These are phyloP conservation scores for Pachliopta kotzebuea DNA, from an alignment of 2,888 invertebrate species.

Conservation along the genomic window DNA sequence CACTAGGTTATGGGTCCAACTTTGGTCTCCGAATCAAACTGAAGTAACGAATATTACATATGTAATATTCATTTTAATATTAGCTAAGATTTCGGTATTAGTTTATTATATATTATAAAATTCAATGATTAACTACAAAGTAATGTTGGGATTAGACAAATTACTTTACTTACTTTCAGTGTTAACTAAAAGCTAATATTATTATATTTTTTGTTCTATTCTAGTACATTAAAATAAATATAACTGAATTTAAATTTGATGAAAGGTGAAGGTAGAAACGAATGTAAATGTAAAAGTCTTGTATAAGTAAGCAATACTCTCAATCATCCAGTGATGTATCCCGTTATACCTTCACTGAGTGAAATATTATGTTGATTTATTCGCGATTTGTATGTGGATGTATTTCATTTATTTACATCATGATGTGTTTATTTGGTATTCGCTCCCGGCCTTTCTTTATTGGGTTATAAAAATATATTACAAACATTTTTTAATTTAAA, in stretches of 20 bases:
- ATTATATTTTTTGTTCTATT: not conserved
- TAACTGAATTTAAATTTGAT: not conserved
- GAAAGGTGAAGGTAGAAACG: not conserved
- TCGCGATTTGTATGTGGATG: constrained; percentile 1
- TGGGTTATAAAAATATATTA: not conserved
- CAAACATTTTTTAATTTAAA: not conserved
- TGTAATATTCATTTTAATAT: too few species aligned
- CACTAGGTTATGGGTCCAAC: too few species aligned
- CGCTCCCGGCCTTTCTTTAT: not conserved
- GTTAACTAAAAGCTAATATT: too few species aligned
- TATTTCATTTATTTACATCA: constrained; percentile 10
- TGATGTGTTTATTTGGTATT: not conserved
- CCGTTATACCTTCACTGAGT: constrained; percentile 2
- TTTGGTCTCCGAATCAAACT: too few species aligned
- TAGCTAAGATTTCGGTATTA: too few species aligned
- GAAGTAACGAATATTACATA: too few species aligned
- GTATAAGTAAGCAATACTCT: constrained; percentile 18
- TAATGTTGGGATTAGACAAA: too few species aligned
- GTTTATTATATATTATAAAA: too few species aligned
- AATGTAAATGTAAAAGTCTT: constrained; percentile 15
- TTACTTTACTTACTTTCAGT: too few species aligned
- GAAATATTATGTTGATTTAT: constrained; percentile 22
- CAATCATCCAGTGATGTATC: constrained; percentile 18
- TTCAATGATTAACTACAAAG: too few species aligned
- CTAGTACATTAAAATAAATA: not conserved